Evolutionary conservation across 2,888 invertebrate species (phyloP).

Genomic region (Heliconius hortense): DNA sequence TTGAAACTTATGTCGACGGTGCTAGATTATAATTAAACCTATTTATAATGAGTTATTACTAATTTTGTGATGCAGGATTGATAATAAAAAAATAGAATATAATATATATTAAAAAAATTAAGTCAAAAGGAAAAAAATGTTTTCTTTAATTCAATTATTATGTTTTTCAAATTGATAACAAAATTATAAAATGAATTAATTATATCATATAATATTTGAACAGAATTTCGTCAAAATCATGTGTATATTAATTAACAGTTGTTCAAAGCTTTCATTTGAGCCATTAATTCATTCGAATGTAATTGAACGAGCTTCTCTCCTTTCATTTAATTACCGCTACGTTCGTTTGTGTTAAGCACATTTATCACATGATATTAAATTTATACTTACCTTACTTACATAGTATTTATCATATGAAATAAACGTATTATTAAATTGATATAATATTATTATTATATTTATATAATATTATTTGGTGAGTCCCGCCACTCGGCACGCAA

Average conservation of each 20-base stretch:
- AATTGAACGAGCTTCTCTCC: slow-evolving; percentile 56
- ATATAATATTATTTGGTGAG: no score
- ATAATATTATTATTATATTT: not conserved
- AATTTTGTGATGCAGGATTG: not conserved
- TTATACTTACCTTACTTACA: not conserved
- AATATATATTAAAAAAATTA: not conserved
- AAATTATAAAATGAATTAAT: no score
- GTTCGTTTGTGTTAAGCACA: slow-evolving; percentile 39
- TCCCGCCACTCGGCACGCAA: no score
- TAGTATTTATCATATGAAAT: not conserved
- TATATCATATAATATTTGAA: slow-evolving; percentile 12
- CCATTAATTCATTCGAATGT: slow-evolving; percentile 48
- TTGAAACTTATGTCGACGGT: not conserved
- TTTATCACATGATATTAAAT: not conserved
- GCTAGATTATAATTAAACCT: not conserved
- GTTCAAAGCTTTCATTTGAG: slow-evolving; percentile 47
- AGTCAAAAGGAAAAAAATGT: not conserved
- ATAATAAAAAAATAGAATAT: not conserved
- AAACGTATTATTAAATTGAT: not conserved
- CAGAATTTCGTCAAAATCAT: not conserved
- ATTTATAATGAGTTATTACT: not conserved
- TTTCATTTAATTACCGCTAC: slow-evolving; percentile 60
- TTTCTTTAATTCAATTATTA: no score
- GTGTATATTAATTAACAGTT: slow-evolving; percentile 38
- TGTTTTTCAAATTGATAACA: no score